Evolutionary conservation across 2,888 invertebrate genomes (phyloP), one percentile per base, ranked within the genome.

Genomic region (Leucozona laternaria): DNA sequence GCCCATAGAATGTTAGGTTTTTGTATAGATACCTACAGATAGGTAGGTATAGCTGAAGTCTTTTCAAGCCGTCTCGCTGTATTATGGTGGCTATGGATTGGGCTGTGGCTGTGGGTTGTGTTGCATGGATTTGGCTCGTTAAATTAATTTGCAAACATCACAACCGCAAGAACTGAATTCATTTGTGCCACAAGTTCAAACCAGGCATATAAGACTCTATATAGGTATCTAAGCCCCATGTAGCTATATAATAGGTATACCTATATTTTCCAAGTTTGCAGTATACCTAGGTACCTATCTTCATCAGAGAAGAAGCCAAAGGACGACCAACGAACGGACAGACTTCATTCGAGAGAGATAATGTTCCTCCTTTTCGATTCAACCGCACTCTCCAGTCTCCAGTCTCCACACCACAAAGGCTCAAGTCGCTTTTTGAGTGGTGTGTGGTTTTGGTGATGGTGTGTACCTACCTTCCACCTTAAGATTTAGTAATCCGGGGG

Each of bases 101-200:
- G 25, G 20, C 43, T 53, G n/a, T 53, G 53, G n/a, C 53, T 53
- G 53, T 53, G 48, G 76, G 64, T 64, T 37, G 43, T 57, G 48
- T 79, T 79, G 73, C 79, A 79, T 79, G 83, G 55, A 75, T 75
- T 84, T 43, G 62, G 71, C 71, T 80, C 84, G 80, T 85, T 85
- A 80, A 85, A 85, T 85, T 80, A 85, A 85, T 85, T 85, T 85
- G 80, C 60, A 85, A 82, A 72, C 82, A 82, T 82, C 77, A 71
- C 31, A 73, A 68, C 82, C 82, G 45, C 72, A 77, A 72, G 64
- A 82, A 71, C 28, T 82, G 77, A 75, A 80, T 75, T 80, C 75
- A 80, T 70, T 77, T 68, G 37, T 45, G n/a, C 79, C 40, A 72
- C 55, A 57, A 66, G 73, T 68, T 66, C 73, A 79, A 66, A 43